phyloP scores from a whole-genome alignment of 2,113 vertebrate genomes.

The Oceanites oceanicus region DNA sequence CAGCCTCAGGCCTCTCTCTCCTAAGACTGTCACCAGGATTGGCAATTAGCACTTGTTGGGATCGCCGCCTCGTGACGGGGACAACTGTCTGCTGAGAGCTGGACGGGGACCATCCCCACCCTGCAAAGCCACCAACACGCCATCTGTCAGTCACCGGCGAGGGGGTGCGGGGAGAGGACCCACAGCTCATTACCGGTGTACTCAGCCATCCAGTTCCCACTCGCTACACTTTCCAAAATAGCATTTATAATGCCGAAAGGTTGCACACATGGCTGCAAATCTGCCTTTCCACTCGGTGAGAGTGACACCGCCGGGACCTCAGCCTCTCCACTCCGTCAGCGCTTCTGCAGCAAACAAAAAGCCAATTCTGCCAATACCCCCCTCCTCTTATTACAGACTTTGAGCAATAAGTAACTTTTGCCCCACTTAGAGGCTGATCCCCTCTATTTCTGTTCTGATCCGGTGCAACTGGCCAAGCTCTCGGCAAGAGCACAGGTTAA shows the following conservation, averaged over 20 bases:
- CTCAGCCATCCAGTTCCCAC: not conserved
- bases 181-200: not conserved
- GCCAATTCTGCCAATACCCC: not conserved
- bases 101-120: not conserved
- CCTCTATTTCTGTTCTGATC: not conserved
- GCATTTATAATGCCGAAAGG: not conserved
- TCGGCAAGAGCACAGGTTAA: not conserved
- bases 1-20: not conserved
- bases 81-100: not conserved
- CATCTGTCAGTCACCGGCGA: not conserved
- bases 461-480: not conserved
- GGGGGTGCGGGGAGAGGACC: not conserved
- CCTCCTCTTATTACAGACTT: not conserved
- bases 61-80: fast-evolving
- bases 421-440: not conserved
- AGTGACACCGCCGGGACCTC: not conserved
- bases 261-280: not conserved
- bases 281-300: not conserved
- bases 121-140: not conserved
- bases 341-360: not conserved
- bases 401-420: not conserved
- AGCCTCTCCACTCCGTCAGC: not conserved
- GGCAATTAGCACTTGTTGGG: not conserved
- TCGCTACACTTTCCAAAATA: not conserved
- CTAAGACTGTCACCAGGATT: not conserved